Percentiles rank a stretch among this genome's conserved stretches.
Conservation (phyloP, 1,140 invertebrate species). For the Ylistrum balloti region DNA sequence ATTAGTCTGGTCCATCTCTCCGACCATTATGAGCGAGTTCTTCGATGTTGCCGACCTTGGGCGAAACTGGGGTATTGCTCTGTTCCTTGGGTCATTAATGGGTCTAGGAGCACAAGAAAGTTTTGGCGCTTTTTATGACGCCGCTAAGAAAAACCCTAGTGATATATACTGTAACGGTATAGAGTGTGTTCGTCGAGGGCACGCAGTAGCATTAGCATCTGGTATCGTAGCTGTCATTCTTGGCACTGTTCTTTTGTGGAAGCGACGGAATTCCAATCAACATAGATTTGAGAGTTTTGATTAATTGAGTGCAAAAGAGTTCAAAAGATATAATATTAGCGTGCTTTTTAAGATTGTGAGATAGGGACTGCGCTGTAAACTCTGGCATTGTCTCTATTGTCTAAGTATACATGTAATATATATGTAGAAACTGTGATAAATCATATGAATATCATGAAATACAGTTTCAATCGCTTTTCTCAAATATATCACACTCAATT, state of each 20-base stretch:
- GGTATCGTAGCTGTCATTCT: background rate
- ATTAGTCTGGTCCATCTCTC: conserved; percentile 42
- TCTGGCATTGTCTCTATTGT: too few relatives aligned
- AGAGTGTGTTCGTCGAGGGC: background rate
- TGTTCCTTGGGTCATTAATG: background rate
- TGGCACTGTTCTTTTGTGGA: background rate
- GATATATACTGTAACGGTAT: background rate
- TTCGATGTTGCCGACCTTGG: conserved; percentile 46
- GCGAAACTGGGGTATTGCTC: conserved; percentile 44
- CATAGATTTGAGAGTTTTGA: background rate
- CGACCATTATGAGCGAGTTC: conserved; percentile 47
- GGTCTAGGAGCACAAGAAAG: conserved; percentile 37
- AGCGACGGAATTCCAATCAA: background rate
- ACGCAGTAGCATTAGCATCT: background rate
- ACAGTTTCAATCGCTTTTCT: too few relatives aligned
- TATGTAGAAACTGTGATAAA: too few relatives aligned
- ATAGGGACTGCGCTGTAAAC: too few relatives aligned
- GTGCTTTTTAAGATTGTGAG: background rate
- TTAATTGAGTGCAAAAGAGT: too few relatives aligned
- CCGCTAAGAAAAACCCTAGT: background rate
- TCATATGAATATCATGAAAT: too few relatives aligned
- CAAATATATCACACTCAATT: too few relatives aligned
- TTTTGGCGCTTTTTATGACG: conserved; percentile 48
- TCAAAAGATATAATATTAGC: background rate
- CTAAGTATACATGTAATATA: too few relatives aligned